These are phyloP conservation scores for Brachionus asplanchnoidis DNA, from an alignment of 1,140 invertebrate species.

Conservation along the genomic window DNA sequence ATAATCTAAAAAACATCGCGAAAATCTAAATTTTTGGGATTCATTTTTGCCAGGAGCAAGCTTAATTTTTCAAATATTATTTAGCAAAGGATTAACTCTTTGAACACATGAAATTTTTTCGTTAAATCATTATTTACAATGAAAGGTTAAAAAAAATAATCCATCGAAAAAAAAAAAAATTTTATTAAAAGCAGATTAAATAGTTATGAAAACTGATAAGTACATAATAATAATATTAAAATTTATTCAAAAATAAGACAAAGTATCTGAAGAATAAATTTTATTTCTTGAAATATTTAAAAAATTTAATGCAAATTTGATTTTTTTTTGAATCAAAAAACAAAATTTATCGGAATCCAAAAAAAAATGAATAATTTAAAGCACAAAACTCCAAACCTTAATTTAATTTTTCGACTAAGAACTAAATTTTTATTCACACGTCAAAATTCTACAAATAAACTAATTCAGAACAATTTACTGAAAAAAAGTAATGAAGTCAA, in stretches of 20 bases:
- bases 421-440: background rate
- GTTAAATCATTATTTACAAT: no score
- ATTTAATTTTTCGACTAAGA: background rate
- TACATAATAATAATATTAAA: background rate
- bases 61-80: no score
- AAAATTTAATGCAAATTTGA: background rate
- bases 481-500: constrained; percentile 46
- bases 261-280: background rate
- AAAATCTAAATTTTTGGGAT: no score
- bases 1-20: no score
- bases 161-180: no score
- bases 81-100: no score
- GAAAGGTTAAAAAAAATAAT: no score
- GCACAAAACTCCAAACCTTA: background rate
- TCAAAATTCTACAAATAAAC: background rate
- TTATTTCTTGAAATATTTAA: background rate
- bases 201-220: no score
- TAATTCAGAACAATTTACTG: background rate
- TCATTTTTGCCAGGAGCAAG: no score
- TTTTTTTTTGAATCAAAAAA: background rate
- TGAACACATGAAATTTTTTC: no score
- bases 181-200: no score
- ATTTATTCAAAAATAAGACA: background rate
- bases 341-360: background rate
- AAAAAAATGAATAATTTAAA: background rate